These are phyloP conservation scores for Lacerta bilineata DNA, from an alignment of 2,797 vertebrate genomes.

Conservation along the genomic window DNA sequence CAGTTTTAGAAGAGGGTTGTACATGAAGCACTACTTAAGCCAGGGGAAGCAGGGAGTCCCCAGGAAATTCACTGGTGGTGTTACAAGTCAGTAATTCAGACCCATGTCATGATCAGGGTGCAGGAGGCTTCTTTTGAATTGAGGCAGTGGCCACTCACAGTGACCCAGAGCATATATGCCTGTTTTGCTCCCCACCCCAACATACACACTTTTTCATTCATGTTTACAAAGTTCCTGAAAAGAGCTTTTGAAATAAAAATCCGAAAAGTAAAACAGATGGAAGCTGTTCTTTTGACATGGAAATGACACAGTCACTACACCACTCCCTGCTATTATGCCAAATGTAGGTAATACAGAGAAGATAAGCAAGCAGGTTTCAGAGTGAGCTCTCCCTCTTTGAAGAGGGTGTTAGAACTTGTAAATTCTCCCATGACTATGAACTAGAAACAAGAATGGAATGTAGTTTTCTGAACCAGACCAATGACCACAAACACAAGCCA, in stretches of 20 bases:
- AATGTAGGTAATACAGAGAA: neutral
- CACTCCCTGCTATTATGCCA: rapidly evolving
- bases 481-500: rapidly evolving
- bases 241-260: neutral
- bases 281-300: constrained; percentile 17
- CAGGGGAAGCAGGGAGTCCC: constrained; percentile 8
- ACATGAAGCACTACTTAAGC: neutral
- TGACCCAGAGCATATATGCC: constrained; percentile 35
- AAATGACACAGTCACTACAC: neutral
- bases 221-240: constrained; percentile 59
- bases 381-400: neutral
- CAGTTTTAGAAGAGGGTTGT: neutral
- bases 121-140: constrained; percentile 33
- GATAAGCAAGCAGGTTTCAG: neutral
- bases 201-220: neutral
- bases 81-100: constrained; percentile 50
- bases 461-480: neutral
- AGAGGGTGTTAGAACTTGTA: neutral
- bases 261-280: neutral
- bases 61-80: neutral
- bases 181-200: neutral
- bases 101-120: constrained; percentile 15
- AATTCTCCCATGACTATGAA: neutral
- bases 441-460: constrained; percentile 9
- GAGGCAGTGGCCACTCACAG: constrained; percentile 26